A percentile compares a stretch with the other conserved stretches of the same genome.
phyloP scores from a whole-genome alignment of 2,113 vertebrate species.

The Sapayoa aenigma region DNA sequence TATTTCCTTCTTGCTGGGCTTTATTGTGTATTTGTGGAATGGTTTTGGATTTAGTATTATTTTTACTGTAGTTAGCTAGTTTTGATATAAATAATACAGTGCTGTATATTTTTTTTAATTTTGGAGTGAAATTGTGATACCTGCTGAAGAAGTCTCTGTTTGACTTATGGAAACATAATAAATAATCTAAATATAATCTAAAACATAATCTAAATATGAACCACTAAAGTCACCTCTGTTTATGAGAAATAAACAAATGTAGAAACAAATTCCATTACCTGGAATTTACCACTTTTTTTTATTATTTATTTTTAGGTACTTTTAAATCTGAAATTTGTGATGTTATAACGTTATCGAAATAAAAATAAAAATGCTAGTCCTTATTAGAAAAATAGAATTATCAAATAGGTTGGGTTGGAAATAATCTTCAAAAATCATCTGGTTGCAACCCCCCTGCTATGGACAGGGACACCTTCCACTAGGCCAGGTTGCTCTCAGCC shows the following conservation, averaged over 20 bases:
- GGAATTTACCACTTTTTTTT: background rate
- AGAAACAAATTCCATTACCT: background rate
- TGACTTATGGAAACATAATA: background rate
- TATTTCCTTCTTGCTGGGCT: background rate
- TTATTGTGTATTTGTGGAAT: background rate
- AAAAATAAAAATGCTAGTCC: background rate
- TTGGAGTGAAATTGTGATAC: background rate
- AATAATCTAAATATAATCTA: background rate
- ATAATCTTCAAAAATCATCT: background rate
- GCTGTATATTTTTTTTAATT: background rate
- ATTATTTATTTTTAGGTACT: background rate
- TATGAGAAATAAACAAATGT: background rate
- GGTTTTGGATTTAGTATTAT: background rate
- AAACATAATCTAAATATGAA: background rate
- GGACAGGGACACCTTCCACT: background rate
- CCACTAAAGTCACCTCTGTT: background rate
- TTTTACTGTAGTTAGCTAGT: background rate
- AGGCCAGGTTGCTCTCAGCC: background rate
- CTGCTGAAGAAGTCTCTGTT: background rate
- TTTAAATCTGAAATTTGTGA: background rate
- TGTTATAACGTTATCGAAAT: background rate
- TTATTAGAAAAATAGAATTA: background rate
- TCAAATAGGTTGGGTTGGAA: background rate
- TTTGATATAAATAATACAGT: background rate
- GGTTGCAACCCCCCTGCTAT: background rate